Evolutionary conservation across 1,140 invertebrate species (phyloP).

Genomic region (Bursaphelenchus mucronatus): DNA sequence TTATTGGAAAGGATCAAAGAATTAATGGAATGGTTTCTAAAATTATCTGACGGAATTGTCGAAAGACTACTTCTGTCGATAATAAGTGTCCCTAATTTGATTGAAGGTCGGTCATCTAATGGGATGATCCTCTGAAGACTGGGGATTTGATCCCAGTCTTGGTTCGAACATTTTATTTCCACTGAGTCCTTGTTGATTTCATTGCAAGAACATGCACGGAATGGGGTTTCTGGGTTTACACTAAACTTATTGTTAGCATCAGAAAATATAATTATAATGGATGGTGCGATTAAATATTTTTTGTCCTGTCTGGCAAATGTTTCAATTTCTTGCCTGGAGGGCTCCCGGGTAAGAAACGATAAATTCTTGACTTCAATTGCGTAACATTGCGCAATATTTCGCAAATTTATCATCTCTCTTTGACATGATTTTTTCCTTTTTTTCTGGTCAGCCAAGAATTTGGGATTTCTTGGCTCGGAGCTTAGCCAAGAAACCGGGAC

Average conservation of each 20-base stretch:
- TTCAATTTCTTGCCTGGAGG: too few relatives aligned
- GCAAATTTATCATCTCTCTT: too few relatives aligned
- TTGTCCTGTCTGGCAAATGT: too few relatives aligned
- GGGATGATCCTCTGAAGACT: not conserved
- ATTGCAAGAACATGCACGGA: constrained; percentile 3
- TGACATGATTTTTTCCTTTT: too few relatives aligned
- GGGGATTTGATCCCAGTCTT: constrained; percentile 4
- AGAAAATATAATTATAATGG: too few relatives aligned
- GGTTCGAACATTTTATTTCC: not conserved
- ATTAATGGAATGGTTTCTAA: constrained; percentile 35
- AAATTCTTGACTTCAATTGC: too few relatives aligned
- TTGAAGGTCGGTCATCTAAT: not conserved
- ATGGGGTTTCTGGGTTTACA: constrained; percentile 7
- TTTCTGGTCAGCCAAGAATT: too few relatives aligned
- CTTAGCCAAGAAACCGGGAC: too few relatives aligned
- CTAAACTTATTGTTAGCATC: not conserved
- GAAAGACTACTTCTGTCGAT: constrained; percentile 21
- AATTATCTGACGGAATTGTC: constrained; percentile 39
- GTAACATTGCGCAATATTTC: too few relatives aligned
- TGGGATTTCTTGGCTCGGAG: too few relatives aligned
- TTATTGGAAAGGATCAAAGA: constrained; percentile 33
- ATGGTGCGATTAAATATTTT: too few relatives aligned
- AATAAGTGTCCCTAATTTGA: constrained; percentile 20
- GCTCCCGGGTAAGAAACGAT: too few relatives aligned
- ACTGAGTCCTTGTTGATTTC: constrained; percentile 1